These are phyloP conservation scores for Drosophila punjabiensis DNA, from an alignment of 1,140 invertebrate genomes.

Conservation along the genomic window DNA sequence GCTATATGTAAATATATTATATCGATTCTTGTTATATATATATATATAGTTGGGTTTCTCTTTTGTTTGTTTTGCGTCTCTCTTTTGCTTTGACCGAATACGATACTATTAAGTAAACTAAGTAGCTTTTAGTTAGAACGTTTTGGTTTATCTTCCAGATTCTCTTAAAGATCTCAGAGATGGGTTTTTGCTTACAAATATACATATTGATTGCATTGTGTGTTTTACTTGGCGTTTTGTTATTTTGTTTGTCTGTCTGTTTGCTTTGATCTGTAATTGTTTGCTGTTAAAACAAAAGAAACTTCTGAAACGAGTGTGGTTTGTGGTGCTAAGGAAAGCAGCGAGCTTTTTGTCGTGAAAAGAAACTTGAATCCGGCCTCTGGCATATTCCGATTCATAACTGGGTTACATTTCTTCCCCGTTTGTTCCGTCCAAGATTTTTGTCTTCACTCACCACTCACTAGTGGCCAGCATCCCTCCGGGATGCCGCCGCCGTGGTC, in stretches of 20 bases:
- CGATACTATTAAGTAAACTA: conserved; percentile 56
- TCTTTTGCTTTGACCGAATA: conserved; percentile 58
- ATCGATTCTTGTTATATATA: conserved; percentile 35
- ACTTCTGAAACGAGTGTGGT: background rate
- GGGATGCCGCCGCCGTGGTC: conserved; percentile 12
- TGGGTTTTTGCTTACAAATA: conserved; percentile 26
- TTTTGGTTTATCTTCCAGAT: conserved; percentile 11
- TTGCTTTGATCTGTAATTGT: background rate
- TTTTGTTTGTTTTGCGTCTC: conserved; percentile 50
- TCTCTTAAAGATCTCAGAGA: conserved; percentile 6
- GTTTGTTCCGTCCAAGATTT: background rate
- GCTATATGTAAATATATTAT: conserved; percentile 36
- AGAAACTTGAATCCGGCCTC: background rate
- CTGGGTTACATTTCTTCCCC: background rate
- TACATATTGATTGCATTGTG: conserved; percentile 30
- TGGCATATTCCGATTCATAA: background rate
- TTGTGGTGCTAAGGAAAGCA: background rate
- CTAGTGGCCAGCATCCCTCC: conserved; percentile 51
- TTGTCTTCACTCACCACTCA: conserved; percentile 10
- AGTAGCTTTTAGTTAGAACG: conserved; percentile 47
- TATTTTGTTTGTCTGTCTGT: background rate
- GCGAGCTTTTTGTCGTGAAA: background rate
- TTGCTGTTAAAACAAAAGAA: background rate
- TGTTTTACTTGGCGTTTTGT: conserved; percentile 23
- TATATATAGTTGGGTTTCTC: conserved; percentile 43